Base-by-base conservation (phyloP, 2,113 vertebrate species). In the Forbesichthys agassizii region DNA sequence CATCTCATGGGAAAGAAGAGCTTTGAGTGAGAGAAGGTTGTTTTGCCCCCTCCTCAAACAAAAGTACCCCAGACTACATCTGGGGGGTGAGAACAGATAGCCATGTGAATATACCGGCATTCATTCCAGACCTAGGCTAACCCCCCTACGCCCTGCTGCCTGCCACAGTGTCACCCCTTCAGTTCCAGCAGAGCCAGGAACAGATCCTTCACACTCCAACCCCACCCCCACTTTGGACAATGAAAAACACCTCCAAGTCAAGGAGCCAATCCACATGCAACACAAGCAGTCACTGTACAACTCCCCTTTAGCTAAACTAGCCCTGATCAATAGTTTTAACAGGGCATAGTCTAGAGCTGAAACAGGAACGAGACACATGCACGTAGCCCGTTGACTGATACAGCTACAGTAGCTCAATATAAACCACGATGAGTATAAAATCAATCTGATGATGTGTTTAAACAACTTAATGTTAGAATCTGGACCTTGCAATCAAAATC, bases 231-330 rank as follows among this genome's bases (percentile, higher is more conserved):
- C 33, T 3, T 57, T 64, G 46, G n/a, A 52, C 18, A 16, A 58
- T 48, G 12, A 9, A 69, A 75, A 79, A 82, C 73, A 66, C 82
- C 84, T 80, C 76, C 63, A 60, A 48, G 14, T 16, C 58, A 36
- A 60, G n/a, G 9, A 56, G 57, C 91, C 90, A 93, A 92, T 92
- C 80, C 64, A 33, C 48, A 14, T n/a, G 33, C 71, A 64, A 5
- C 60, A 61, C 60, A 18, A 14, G 9, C 61, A 27, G 7, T 64
- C 76, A 85, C 81, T 12, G 87, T 86, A 69, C 52, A 75, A 51
- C 61, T 5, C 59, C 54, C 61, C 52, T 48, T n/a, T 6, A 0
- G 11, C 16, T 33, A 16, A 46, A 53, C 59, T 49, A 46, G 64
- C 60, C 67, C 58, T 64, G 61, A 68, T 85, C 56, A 68, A 73